Percentiles rank a stretch among this genome's conserved stretches.
phyloP scores from a whole-genome alignment of 2,797 vertebrate genomes.

The Acipenser ruthenus region DNA sequence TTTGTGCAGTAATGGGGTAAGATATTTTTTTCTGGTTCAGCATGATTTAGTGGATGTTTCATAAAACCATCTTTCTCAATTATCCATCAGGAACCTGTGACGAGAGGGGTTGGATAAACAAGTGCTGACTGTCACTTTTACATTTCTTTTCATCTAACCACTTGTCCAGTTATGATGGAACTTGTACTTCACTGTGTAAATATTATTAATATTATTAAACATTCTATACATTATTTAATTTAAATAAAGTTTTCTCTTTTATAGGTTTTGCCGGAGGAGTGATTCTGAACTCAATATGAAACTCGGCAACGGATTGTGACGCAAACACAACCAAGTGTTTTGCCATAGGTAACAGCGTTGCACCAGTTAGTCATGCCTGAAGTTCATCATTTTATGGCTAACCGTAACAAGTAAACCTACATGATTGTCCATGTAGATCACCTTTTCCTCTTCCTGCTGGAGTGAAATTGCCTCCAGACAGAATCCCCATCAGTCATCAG shows the following conservation, averaged over 20 bases:
- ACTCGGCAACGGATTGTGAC: slow-evolving; percentile 18
- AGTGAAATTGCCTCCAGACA: slow-evolving; percentile 74
- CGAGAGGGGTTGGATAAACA: too few relatives aligned
- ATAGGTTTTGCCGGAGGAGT: slow-evolving; percentile 81
- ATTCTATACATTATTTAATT: too few relatives aligned
- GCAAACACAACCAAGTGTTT: slow-evolving; percentile 44
- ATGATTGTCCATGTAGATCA: slow-evolving; percentile 78
- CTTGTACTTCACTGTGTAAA: too few relatives aligned
- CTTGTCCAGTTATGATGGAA: too few relatives aligned
- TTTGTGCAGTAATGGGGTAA: too few relatives aligned
- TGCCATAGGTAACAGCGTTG: slow-evolving; percentile 68
- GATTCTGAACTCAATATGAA: slow-evolving; percentile 78
- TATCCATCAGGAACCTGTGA: too few relatives aligned
- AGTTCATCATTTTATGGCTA: slow-evolving; percentile 59
- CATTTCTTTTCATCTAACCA: too few relatives aligned
- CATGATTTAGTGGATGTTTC: too few relatives aligned
- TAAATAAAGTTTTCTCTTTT: slow-evolving; percentile 32
- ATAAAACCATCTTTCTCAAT: too few relatives aligned
- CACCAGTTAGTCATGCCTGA: slow-evolving; percentile 77
- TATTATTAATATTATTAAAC: too few relatives aligned
- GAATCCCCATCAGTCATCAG: slow-evolving; percentile 32
- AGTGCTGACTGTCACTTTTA: too few relatives aligned
- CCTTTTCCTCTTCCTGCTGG: slow-evolving; percentile 67
- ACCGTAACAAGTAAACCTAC: slow-evolving; percentile 67
- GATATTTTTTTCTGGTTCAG: too few relatives aligned